Percentiles rank a stretch among this genome's conserved stretches.
phyloP scores from a whole-genome alignment of 2,113 vertebrate species.

The Anguilla rostrata region DNA sequence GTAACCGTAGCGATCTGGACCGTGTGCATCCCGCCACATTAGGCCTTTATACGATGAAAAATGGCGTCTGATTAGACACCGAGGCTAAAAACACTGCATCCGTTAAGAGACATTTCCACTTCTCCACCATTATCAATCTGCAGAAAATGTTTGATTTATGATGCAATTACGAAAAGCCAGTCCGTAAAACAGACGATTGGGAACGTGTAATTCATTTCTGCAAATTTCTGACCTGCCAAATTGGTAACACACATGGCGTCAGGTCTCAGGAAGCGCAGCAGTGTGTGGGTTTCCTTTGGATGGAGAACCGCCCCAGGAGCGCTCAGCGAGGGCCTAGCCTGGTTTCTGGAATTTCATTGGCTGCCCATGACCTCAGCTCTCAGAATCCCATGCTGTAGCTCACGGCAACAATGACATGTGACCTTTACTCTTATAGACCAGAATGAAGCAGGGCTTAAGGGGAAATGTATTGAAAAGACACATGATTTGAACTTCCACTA shows the following conservation, averaged over 20 bases:
- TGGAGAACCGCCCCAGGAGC: not conserved
- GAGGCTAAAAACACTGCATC: not conserved
- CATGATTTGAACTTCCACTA: no score
- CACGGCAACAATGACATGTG: not conserved
- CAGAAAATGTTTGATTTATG: slow-evolving; percentile 15
- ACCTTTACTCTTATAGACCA: not conserved
- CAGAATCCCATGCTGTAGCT: not conserved
- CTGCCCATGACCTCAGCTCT: not conserved
- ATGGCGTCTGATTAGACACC: slow-evolving; percentile 1
- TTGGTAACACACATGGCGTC: not conserved
- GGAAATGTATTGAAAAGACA: not conserved
- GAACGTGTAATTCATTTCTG: not conserved
- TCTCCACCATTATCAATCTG: not conserved
- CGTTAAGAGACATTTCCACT: not conserved
- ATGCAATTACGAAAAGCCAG: slow-evolving; percentile 1
- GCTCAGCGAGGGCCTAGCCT: not conserved
- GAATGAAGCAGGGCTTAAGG: no score
- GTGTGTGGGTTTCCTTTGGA: not conserved
- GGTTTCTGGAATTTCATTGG: not conserved
- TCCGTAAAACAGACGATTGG: not conserved
- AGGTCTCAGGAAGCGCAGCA: not conserved
- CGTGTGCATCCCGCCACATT: not conserved
- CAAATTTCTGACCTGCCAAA: not conserved
- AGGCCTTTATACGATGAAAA: not conserved
- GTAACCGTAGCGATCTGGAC: not conserved